Evolutionary conservation across 2,888 invertebrate genomes (phyloP).

Genomic region (Platypus cylindrus): DNA sequence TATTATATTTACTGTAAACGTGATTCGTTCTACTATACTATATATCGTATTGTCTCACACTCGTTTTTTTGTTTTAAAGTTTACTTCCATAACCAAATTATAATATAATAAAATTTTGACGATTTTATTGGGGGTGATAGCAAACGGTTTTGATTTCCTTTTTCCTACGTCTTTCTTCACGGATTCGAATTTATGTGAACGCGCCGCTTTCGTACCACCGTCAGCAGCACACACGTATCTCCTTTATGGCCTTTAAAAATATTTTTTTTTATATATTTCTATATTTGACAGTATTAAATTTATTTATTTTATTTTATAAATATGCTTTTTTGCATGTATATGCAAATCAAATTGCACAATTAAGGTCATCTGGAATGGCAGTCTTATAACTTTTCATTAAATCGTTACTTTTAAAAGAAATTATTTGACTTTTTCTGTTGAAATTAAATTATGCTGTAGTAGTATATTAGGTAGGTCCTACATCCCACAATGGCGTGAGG

Average conservation of each 20-base stretch:
- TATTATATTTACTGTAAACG: conserved; percentile 35
- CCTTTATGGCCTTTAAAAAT: conserved; percentile 13
- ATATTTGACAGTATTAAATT: conserved; percentile 13
- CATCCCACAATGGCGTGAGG: no score
- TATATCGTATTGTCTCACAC: conserved; percentile 23
- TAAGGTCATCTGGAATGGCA: no score
- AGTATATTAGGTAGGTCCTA: no score
- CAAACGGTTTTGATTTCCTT: conserved; percentile 14
- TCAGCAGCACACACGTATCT: conserved; percentile 13
- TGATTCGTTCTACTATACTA: conserved; percentile 24
- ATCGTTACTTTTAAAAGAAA: no score
- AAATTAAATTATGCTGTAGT: no score
- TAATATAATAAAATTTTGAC: conserved; percentile 26
- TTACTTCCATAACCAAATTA: conserved; percentile 28
- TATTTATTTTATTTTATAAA: conserved; percentile 11
- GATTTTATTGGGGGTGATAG: conserved; percentile 15
- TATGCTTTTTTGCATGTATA: no score
- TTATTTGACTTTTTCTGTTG: no score
- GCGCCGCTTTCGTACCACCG: no score
- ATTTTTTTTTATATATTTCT: conserved; percentile 12
- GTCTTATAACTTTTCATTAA: no score
- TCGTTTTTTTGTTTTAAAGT: no score
- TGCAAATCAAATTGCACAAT: no score
- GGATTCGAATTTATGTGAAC: conserved; percentile 14
- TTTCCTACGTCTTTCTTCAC: conserved; percentile 10